A percentile compares a stretch with the other conserved stretches of the same genome.
Conservation (phyloP, 2,113 vertebrate species). For the Phrynocephalus versicolor region DNA sequence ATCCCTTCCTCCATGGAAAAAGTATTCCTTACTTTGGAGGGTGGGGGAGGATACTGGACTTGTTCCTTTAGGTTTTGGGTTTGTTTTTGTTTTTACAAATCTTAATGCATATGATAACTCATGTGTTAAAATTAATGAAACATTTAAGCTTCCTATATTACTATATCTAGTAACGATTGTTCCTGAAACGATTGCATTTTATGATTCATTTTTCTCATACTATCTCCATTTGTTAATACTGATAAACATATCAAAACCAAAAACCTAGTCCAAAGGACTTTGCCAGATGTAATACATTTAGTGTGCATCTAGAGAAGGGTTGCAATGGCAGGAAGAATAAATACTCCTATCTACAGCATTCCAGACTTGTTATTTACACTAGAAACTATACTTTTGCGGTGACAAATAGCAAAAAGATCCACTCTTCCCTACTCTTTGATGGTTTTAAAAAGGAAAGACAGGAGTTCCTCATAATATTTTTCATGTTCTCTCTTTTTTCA, state of each 20-base stretch:
- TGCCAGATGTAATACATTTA: neutral
- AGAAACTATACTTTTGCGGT: neutral
- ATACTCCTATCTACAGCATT: neutral
- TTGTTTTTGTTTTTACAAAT: neutral
- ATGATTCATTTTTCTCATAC: neutral
- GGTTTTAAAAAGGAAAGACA: neutral
- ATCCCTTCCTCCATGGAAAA: neutral
- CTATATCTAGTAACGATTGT: neutral
- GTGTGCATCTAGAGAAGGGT: neutral
- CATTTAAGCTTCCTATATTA: neutral
- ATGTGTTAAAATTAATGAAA: neutral
- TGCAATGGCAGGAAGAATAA: neutral
- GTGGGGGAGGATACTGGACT: too few species aligned
- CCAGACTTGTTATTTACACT: neutral
- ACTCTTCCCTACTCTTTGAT: neutral
- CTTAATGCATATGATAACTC: neutral
- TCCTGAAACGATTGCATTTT: neutral
- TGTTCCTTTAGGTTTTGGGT: too few species aligned
- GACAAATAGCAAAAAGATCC: slow-evolving; percentile 4
- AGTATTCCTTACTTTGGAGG: neutral
- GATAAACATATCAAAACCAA: neutral
- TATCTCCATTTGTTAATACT: neutral
- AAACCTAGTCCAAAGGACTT: neutral
- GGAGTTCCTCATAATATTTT: neutral
- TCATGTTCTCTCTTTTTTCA: slow-evolving; percentile 7